Evolutionary conservation across 1,140 invertebrate species (phyloP), one percentile per base, ranked within the genome.

Genomic region (Sinella curviseta): DNA sequence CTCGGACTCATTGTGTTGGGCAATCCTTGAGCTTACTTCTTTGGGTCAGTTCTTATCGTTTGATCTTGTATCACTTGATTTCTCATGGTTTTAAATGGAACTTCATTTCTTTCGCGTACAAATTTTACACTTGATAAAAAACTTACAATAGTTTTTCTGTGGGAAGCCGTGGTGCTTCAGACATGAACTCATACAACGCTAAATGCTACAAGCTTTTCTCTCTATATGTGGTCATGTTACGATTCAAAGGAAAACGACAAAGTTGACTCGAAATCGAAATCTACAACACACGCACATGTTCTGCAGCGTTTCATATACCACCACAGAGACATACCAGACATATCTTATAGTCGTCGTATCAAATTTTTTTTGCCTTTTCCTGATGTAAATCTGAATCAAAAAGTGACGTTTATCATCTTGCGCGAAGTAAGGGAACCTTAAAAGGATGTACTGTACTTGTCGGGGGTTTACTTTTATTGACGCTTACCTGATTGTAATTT

Each of bases 1-100:
- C 80, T 94, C 96, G 12, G 96, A 98, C 88, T 95, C 95, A 0
- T 89, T 97, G 8, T 97, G 96, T 86, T 94, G 95, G 87, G 94
- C 95, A 74, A 95, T 98, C 81, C 91, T 96, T 86, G 94, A 97
- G 85, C 88, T 97, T 33, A 96, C 95, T 78, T 91, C 93, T 20
- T 74, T 84, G 30, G 83, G 83, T 30, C 36, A 82, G 55, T 54
- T 3, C 8, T 31, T 3, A 17, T 31, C n/a, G 8, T 65, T 14
- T 65, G 39, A 48, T 48, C 20, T 48, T 48, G 39, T 48, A 48
- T 48, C 20, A 48, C 39, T 48, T 48, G 39, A 20, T 48, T 20
- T 48, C 39, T 48, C 39, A 48, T 20, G 20, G 8, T 48, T 8
- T 8, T 48, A 48, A 20, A 12, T 20, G 39, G 8, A 20, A n/a